Conservation (phyloP, 1,140 invertebrate species). For the Trachelipus rathkii region DNA sequence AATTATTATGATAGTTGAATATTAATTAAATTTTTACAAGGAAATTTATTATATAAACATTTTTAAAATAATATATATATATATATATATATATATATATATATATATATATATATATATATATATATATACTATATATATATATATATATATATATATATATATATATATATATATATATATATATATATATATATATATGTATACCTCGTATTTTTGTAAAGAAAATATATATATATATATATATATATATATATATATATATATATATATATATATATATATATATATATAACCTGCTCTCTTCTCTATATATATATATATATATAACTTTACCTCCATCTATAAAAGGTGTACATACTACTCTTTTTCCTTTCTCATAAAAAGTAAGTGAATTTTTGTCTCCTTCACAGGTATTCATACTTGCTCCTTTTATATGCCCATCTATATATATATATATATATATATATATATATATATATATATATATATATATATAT, state of each 20-base stretch:
- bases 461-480: conserved; percentile 12
- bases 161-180: conserved; percentile 19
- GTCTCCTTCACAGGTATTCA: background rate
- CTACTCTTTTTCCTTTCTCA: background rate
- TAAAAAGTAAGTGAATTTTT: background rate
- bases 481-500: conserved; percentile 16
- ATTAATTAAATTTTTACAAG: too few relatives aligned
- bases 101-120: conserved; percentile 19
- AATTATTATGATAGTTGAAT: too few relatives aligned
- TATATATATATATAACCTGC: conserved; percentile 16
- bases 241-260: conserved; percentile 21
- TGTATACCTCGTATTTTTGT: too few relatives aligned
- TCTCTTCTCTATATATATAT: conserved; percentile 20
- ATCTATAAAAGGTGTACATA: background rate
- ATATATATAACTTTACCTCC: background rate
- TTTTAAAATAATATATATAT: background rate
- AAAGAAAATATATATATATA: conserved; percentile 12
- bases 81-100: conserved; percentile 17
- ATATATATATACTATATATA: conserved; percentile 19
- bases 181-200: conserved; percentile 12
- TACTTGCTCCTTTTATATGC: background rate
- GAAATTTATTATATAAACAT: too few relatives aligned
- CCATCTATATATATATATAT: background rate
- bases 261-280: conserved; percentile 22
- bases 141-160: conserved; percentile 20